These are phyloP conservation scores for Lampropteryx suffumata DNA, from an alignment of 2,888 invertebrate species.

Conservation along the genomic window DNA sequence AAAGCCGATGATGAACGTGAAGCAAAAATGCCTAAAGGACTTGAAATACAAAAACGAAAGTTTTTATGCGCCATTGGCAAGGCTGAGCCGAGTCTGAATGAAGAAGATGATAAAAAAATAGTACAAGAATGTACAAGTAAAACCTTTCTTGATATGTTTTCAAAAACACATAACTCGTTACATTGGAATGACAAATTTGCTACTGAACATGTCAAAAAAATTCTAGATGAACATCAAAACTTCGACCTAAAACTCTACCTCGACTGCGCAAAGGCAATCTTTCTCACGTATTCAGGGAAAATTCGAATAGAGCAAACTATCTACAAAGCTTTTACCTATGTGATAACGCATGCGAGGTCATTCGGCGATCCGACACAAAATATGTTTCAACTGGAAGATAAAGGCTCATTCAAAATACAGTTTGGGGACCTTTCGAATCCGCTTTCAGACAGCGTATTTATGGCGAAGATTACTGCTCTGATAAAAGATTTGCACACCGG, in stretches of 20 bases:
- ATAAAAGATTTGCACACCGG: constrained; percentile 13
- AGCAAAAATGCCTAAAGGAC: background rate
- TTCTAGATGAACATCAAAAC: constrained; percentile 5
- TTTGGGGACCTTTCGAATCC: background rate
- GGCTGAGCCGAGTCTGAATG: background rate
- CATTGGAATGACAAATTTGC: constrained; percentile 10
- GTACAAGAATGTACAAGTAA: background rate
- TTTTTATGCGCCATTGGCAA: constrained; percentile 12
- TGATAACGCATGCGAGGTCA: constrained; percentile 26
- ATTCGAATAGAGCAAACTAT: background rate
- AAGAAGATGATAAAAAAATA: constrained; percentile 2
- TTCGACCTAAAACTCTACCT: constrained; percentile 14
- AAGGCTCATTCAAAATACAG: background rate
- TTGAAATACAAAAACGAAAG: constrained; percentile 6
- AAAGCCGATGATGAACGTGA: background rate
- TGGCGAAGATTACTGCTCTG: constrained; percentile 16
- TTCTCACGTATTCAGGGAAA: constrained; percentile 18
- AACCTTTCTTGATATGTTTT: background rate
- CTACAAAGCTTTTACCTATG: constrained; percentile 13
- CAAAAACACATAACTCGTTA: background rate
- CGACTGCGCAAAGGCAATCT: constrained; percentile 19
- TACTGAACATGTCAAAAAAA: background rate
- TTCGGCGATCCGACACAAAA: constrained; percentile 18
- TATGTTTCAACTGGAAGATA: constrained; percentile 11
- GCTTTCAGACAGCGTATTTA: constrained; percentile 19